Base-by-base conservation (phyloP, 1,140 invertebrate species). In the Glossosoma conforme region DNA sequence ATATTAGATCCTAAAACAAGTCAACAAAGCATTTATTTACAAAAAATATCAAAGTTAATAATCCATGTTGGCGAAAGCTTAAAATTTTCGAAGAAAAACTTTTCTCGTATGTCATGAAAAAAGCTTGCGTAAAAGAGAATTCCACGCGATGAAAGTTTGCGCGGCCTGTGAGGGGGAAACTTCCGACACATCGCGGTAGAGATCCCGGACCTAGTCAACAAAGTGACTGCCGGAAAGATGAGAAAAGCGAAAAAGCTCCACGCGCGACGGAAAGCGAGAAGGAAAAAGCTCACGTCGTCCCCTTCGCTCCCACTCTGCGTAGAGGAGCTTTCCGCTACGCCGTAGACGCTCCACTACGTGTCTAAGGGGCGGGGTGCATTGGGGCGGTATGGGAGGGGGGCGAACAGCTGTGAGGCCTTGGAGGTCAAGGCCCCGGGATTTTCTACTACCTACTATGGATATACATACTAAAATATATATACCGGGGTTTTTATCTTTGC, bases 341-440 rank as follows among this genome's bases (percentile, higher is more conserved):
- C 46, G 46, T 49, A 49, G 36, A 36, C 35, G 32, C 19, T 11
- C 15, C n/a, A 33, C 32, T 33, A 33, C 32, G 15, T 33, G 32
- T 15, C 32, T 15, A 11, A 13, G 15, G 20, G 19, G 35, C 33
- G 10, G 14, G 32, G 22, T 24, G 33, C 20, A 14, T 2, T 20
- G 15, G 17, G n/a, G 10, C 18, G n/a, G 33, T 32, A 24, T 41
- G 18, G 20, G 51, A 38, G 17, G 33, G 40, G 13, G 35, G 5
- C 18, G 36, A 52, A 45, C 51, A 53, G 51, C 44, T 53, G 51
- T 28, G 44, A 13, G 35, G 9, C 14, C 51, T 41, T 44, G 25
- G 44, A 30, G 45, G 53, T 55, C 44, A 55, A 55, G 45, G 53
- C 40, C 46, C 45, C 21, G 10, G 48, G 40, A 19, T 49, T 49